Conservation (phyloP, 2,797 vertebrate species). For the Periparus ater region DNA sequence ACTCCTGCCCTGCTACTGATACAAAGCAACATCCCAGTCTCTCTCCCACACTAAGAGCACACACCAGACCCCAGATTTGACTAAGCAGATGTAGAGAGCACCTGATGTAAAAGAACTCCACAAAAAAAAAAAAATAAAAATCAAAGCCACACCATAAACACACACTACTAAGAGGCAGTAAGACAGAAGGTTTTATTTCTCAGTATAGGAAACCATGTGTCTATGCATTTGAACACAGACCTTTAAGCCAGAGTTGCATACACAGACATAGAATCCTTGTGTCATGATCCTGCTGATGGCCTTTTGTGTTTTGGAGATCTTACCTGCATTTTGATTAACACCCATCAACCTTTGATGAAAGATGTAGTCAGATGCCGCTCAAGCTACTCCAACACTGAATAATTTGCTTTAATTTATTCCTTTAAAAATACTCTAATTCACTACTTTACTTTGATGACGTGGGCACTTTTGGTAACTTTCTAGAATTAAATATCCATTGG, state of each 20-base stretch:
- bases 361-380: background rate
- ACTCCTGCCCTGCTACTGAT: background rate
- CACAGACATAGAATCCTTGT: background rate
- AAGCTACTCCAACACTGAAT: background rate
- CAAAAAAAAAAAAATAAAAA: background rate
- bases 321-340: slow-evolving; percentile 17
- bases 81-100: background rate
- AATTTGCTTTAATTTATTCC: background rate
- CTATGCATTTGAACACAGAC: background rate
- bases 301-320: background rate
- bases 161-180: background rate
- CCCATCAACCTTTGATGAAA: background rate
- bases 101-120: background rate
- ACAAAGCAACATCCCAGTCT: background rate
- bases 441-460: background rate
- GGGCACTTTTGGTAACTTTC: background rate
- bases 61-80: background rate
- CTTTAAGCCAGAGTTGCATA: background rate
- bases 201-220: background rate
- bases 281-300: background rate
- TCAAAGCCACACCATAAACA: background rate
- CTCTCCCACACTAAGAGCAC: background rate
- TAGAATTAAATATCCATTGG: background rate
- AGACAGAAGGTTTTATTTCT: background rate
- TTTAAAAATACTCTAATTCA: background rate